Evolutionary conservation across 2,113 vertebrate species (phyloP), one percentile per base, ranked within the genome.

Genomic region (Petromus typicus): DNA sequence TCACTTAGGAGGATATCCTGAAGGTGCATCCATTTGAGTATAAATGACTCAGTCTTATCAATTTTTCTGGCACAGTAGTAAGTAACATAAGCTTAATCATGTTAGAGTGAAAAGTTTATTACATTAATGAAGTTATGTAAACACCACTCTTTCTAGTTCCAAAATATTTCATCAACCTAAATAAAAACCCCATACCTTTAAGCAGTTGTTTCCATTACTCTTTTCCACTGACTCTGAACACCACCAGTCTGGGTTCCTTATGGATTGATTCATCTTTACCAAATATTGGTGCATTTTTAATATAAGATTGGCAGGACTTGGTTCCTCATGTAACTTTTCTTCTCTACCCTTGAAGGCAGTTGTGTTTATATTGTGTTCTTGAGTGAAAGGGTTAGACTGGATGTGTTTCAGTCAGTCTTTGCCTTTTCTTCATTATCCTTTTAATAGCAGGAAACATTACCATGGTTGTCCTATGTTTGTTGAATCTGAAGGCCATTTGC

Each of bases 351-450:
- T 85, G 22, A 48, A 95, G 81, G 32, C 34, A 95, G 8, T 86
- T 90, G 64, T 82, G 7, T 94, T 96, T 95, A 48, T 25, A 86
- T 86, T 83, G 2, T 12, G 67, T 83, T 89, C 56, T 89, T 82
- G 48, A 86, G 45, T 73, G 75, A 85, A 61, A 81, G 80, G 82
- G 86, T 93, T 89, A 71, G 43, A 43, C 1, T 93, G 37, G 45
- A 45, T 89, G 1, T 34, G 25, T 71, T 40, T 89, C 9, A 30
- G 37, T 89, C 7, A 85, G 90, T 56, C 12, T 86, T 56, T 93
- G 20, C 8, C 79, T 89, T 94, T 90, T 30, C 40, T 79, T 54
- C 84, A 27, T 93, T 75, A 30, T 17, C 7, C 14, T 64, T 87
- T 23, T 56, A 37, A 34, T 69, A 40, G 69, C 40, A 93, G 88